A percentile compares a stretch with the other conserved stretches of the same genome.
Evolutionary conservation across 2,797 vertebrate genomes (phyloP).

Genomic region (Acridotheres tristis): DNA sequence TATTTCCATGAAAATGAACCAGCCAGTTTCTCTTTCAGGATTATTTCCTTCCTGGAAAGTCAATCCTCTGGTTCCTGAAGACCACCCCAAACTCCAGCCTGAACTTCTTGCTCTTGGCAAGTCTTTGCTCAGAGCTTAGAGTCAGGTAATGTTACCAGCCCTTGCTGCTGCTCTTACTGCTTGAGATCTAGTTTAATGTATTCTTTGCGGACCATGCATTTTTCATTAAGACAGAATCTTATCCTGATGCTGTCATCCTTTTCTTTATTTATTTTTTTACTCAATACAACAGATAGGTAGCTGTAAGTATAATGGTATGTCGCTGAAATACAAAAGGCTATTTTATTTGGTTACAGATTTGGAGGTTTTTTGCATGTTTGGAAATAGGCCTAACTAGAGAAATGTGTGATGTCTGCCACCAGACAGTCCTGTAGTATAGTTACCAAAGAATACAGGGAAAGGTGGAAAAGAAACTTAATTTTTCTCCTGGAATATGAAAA

Average conservation of each 20-base stretch:
- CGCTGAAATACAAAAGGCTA: background rate
- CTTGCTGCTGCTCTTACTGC: background rate
- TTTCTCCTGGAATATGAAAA: background rate
- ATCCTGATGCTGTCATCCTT: background rate
- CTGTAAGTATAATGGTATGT: background rate
- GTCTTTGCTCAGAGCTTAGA: background rate
- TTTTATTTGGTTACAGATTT: background rate
- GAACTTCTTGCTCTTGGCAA: background rate
- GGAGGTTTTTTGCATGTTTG: background rate
- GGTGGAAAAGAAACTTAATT: background rate
- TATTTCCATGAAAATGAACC: background rate
- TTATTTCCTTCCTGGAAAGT: background rate
- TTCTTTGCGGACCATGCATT: background rate
- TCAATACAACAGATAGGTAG: background rate
- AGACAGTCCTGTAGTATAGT: background rate
- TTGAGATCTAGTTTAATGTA: background rate
- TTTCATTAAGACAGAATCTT: background rate
- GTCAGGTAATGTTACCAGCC: background rate
- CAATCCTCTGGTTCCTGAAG: background rate
- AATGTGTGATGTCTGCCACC: background rate
- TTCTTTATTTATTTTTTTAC: background rate
- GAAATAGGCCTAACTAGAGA: background rate
- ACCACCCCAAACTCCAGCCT: background rate
- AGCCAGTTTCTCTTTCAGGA: background rate
- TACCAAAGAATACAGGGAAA: background rate